Evolutionary conservation across 2,888 invertebrate genomes (phyloP), one percentile per base, ranked within the genome.

Genomic region (Octodonta nipae): DNA sequence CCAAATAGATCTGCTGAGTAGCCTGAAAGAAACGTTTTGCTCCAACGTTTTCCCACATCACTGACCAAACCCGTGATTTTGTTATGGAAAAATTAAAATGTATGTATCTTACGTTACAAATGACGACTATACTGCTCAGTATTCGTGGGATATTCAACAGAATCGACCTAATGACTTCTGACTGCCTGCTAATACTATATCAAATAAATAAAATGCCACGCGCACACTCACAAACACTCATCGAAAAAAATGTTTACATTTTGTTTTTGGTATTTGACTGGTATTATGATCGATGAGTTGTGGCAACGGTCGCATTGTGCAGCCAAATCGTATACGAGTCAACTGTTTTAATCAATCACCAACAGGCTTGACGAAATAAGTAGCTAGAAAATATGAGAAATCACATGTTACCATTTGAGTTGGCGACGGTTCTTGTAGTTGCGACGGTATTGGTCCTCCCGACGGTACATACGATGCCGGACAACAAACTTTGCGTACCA

Each of bases 191-290:
- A 48, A 44, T 47, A 39, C 44, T 39, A 49, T 49, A 45, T 15
- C 5, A 20, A 30, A 30, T 10, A 41, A 33, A 42, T 42, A 46
- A 49, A 59, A 54, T 43, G 48, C 54, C 51, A 54, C 57, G 56
- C 60, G 52, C 61, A 59, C 61, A 59, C 58, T 56, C 57, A 60
- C 60, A 58, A 58, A 60, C 61, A 61, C 60, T 58, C 61, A 58
- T 59, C 61, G 60, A 59, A 54, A 51, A 50, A 54, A 60, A 56
- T 60, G 55, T 56, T 60, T 60, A 60, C 57, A 56, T 55, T 56
- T 52, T 56, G n/a, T n/a, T n/a, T n/a, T n/a, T n/a, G n/a, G n/a
- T n/a, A n/a, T n/a, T n/a, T n/a, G n/a, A n/a, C n/a, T n/a, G 54
- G 54, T 54, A 54, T 54, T 42, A 52, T 52, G 52, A 56, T 51